Conservation (phyloP, 1,140 invertebrate genomes). For the Nasonia longicornis region DNA sequence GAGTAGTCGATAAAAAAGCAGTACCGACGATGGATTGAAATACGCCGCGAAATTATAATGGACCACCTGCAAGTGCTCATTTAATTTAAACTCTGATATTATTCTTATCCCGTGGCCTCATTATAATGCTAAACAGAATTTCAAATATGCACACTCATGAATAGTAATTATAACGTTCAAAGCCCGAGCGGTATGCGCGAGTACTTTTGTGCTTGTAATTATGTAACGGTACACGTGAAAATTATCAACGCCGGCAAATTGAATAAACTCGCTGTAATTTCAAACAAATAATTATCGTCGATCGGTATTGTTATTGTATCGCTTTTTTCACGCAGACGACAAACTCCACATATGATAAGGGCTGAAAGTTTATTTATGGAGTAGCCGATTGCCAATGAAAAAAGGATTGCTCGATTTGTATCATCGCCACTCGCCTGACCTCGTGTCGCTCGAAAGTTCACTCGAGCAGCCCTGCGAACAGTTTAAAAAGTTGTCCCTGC, state of each 20-base stretch:
- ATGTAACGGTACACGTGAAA: not conserved
- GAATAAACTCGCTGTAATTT: not conserved
- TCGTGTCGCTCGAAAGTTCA: not conserved
- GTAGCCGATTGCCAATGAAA: not conserved
- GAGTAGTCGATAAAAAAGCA: not conserved
- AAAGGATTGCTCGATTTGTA: not conserved
- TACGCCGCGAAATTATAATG: not conserved
- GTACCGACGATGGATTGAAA: not conserved
- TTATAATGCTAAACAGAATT: not conserved
- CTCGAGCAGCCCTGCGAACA: constrained; percentile 38
- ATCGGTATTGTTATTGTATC: too few relatives aligned
- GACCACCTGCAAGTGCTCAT: not conserved
- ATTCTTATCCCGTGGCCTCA: not conserved
- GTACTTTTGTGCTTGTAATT: not conserved
- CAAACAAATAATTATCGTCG: not conserved
- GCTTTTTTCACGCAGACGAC: too few relatives aligned
- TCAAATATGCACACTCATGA: not conserved
- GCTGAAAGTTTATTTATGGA: too few relatives aligned
- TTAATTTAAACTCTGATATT: not conserved
- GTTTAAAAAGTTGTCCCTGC: constrained; percentile 57
- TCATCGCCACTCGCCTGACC: not conserved
- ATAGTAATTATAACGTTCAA: not conserved
- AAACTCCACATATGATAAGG: too few relatives aligned
- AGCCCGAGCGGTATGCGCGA: not conserved
- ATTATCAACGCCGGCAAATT: not conserved